These are phyloP conservation scores for silkworm (Bombyx mori) DNA, from an alignment of 1,140 invertebrate species.

Conservation along the genomic window ASM3026992v2 NC_085115.1:5597501-5598000, in stretches of 20 bases:
- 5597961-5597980: conserved; percentile 14
- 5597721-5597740: neutral
- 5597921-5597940: too few relatives aligned
- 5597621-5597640: neutral
- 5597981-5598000: conserved; percentile 47
- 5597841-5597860: too few relatives aligned
- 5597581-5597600: too few relatives aligned
- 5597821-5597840: too few relatives aligned
- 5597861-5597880: too few relatives aligned
- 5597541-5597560: conserved; percentile 67
- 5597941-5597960: conserved; percentile 11
- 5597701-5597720: neutral
- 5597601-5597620: too few relatives aligned
- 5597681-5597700: neutral
- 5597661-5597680: neutral
- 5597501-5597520: conserved; percentile 68
- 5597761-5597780: too few relatives aligned
- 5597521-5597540: conserved; percentile 62
- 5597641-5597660: neutral
- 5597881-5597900: too few relatives aligned
- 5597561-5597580: conserved; percentile 38
- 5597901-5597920: too few relatives aligned
- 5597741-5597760: too few relatives aligned
- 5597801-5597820: too few relatives aligned
- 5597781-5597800: too few relatives aligned